phyloP scores from a whole-genome alignment of 1,140 invertebrate species.

The Cyphomyrmex costatus region DNA sequence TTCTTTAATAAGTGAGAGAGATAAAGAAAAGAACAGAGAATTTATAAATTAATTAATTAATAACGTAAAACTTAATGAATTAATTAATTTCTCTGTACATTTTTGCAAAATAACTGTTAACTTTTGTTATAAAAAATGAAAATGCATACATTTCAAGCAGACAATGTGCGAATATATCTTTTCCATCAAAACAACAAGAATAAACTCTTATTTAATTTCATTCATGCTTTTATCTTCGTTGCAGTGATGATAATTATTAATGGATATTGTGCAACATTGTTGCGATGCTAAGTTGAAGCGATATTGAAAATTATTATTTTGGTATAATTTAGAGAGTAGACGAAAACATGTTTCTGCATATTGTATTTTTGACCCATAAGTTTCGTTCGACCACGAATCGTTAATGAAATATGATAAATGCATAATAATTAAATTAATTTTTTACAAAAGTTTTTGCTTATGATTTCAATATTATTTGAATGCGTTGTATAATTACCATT shows the following conservation, averaged over 20 bases:
- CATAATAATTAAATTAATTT: not conserved
- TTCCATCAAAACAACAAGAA: not conserved
- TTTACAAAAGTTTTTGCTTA: not conserved
- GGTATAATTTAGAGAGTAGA: not conserved
- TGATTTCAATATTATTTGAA: not conserved
- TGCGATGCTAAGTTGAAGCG: not conserved
- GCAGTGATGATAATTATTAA: not conserved
- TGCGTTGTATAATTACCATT: not conserved
- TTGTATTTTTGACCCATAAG: slow-evolving; percentile 27
- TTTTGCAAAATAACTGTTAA: slow-evolving; percentile 12
- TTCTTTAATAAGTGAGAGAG: not conserved
- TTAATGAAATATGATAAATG: no score
- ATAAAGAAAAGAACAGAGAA: slow-evolving; percentile 2
- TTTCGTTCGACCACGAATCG: not conserved
- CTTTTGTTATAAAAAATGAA: not conserved
- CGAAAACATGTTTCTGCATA: not conserved
- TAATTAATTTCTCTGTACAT: not conserved
- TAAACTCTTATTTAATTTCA: not conserved
- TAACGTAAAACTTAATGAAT: not conserved
- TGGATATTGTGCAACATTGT: not conserved
- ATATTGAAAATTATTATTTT: not conserved
- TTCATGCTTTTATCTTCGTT: not conserved
- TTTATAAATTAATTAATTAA: not conserved
- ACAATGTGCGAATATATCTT: not conserved
- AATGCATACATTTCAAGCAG: not conserved